Percentiles rank a stretch among this genome's conserved stretches.
Evolutionary conservation across 1,140 invertebrate species (phyloP).

Genomic region (Bemisia tabaci): DNA sequence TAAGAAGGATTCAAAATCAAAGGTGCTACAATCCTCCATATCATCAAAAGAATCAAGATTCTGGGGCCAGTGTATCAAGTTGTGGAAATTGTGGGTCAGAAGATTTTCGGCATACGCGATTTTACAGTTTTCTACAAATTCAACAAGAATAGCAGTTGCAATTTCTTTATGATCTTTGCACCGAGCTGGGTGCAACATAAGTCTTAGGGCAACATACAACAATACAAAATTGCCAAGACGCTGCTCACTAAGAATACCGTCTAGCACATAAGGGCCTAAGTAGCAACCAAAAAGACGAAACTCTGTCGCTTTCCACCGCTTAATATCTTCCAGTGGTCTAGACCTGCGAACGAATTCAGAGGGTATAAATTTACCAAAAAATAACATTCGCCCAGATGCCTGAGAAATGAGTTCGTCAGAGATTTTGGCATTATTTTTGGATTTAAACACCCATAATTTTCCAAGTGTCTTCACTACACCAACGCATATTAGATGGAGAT

Average conservation of each 20-base stretch:
- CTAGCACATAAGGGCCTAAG: not conserved
- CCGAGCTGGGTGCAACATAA: not conserved
- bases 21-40: slow-evolving; percentile 30
- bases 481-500: not conserved
- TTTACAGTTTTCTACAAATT: not conserved
- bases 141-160: slow-evolving; percentile 7
- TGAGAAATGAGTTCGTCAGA: not conserved
- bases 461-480: not conserved
- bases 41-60: slow-evolving; percentile 31
- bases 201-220: not conserved
- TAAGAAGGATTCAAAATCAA: slow-evolving; percentile 34
- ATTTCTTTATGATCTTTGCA: not conserved
- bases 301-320: not conserved
- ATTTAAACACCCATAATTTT: not conserved
- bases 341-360: not conserved
- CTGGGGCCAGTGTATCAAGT: slow-evolving; percentile 27
- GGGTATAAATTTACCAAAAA: not conserved
- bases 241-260: not conserved
- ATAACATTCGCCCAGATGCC: not conserved
- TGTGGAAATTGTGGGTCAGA: not conserved
- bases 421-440: not conserved
- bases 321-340: not conserved
- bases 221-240: not conserved
- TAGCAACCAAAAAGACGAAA: not conserved
- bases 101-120: not conserved